Base-by-base conservation (phyloP, 2,113 vertebrate species). In the Menura novaehollandiae region DNA sequence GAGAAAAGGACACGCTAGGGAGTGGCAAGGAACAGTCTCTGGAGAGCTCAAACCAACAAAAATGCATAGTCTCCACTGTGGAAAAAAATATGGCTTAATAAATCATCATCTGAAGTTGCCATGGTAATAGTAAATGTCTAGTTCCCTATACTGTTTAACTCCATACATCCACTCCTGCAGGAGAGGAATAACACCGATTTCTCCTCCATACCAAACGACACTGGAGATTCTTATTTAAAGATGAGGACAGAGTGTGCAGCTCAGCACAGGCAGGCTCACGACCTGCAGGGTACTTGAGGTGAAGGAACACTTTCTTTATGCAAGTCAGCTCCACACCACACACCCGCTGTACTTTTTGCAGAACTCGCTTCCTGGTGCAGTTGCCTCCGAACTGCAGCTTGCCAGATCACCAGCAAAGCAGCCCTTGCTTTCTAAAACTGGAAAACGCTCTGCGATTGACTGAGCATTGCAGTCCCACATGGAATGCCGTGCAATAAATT, bases 51-150 rank as follows among this genome's bases (percentile, higher is more conserved):
- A 43, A 77, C 72, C 85, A 94, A 93, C 63, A 97, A 85, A 93
- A 96, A 92, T 44, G 62, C 95, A 98, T 89, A 96, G 95, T 97
- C 93, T 96, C 51, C 84, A 98, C 85, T 53, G 53, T 69, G 75
- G 53, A 95, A 91, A 91, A 96, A 95, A 95, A 93, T 59, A 93
- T 60, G 66, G 97, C 98, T 98, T 98, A 98, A 99, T 99, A 99
- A 98, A 99, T 99, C 98, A 99, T 98, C 97, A 98, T 98, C 97
- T 97, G 93, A 95, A 95, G 97, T 98, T 98, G 97, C 98, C 94
- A 98, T 95, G 96, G 98, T 96, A 98, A 99, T 97, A 89, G 96
- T 97, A 97, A 98, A 97, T 97, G 97, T 94, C 94, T 67, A 88
- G 97, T 98, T 98, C 98, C 97, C 98, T 98, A 97, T 97, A 98